phyloP scores from a whole-genome alignment of 2,797 vertebrate species.

The Clangula hyemalis region DNA sequence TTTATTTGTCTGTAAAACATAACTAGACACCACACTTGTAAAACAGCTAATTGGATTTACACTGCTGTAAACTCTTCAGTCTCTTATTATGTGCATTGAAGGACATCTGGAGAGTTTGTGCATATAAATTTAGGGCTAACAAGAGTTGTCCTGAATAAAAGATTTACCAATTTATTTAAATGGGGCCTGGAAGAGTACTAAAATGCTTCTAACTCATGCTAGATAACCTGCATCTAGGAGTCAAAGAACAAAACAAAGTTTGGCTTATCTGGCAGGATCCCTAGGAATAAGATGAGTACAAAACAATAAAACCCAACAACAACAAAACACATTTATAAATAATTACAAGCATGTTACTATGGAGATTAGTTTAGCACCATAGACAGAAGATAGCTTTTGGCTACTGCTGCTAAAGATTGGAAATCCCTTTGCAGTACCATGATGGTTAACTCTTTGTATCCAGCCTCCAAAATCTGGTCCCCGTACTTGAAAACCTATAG shows the following conservation, averaged over 20 bases:
- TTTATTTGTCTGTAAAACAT: neutral
- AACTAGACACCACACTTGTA: neutral
- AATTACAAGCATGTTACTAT: neutral
- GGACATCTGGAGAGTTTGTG: neutral
- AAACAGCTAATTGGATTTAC: neutral
- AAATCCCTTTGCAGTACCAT: neutral
- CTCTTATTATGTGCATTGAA: neutral
- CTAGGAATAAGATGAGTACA: neutral
- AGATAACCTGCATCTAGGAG: neutral
- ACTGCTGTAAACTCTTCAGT: neutral
- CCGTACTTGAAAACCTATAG: neutral
- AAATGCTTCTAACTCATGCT: neutral
- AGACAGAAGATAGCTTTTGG: neutral
- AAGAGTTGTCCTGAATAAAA: neutral
- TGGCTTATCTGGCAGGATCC: neutral
- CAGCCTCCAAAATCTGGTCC: neutral
- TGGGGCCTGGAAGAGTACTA: neutral
- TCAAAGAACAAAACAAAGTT: neutral
- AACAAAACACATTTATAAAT: neutral
- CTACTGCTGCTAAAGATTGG: neutral
- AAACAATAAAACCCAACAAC: no score
- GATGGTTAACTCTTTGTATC: fast-evolving
- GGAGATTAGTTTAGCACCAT: neutral
- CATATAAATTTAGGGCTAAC: neutral
- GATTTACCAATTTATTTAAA: neutral